Evolutionary conservation across 2,797 vertebrate species (phyloP).

Genomic region (Clarias laeviceps): DNA sequence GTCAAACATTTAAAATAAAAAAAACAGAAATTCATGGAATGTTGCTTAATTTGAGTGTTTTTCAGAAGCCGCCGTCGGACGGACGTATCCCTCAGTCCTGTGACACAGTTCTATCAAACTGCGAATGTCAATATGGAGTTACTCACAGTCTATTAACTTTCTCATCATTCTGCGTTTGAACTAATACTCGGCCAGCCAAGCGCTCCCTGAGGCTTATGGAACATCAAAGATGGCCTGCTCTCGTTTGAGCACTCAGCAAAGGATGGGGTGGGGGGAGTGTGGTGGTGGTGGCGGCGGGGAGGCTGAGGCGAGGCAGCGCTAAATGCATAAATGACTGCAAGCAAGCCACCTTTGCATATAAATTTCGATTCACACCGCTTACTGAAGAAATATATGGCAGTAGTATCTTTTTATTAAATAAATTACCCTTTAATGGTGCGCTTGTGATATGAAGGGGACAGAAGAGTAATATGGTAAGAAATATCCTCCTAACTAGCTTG

Average conservation of each 20-base stretch:
- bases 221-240: conserved; percentile 67
- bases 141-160: conserved; percentile 54
- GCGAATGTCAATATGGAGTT: conserved; percentile 49
- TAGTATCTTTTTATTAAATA: conserved; percentile 43
- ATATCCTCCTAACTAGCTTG: conserved; percentile 61
- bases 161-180: conserved; percentile 54
- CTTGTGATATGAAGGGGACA: conserved; percentile 30
- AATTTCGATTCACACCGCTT: conserved; percentile 59
- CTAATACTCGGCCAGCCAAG: conserved; percentile 54
- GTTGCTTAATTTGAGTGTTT: not conserved
- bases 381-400: conserved; percentile 53
- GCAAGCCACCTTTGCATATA: conserved; percentile 66
- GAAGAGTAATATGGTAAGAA: conserved; percentile 51
- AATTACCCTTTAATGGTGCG: conserved; percentile 45
- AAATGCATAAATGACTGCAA: conserved; percentile 68
- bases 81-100: conserved; percentile 19
- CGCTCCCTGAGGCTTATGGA: conserved; percentile 59
- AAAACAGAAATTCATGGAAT: not conserved
- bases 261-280: conserved; percentile 17
- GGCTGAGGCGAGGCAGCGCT: conserved; percentile 28
- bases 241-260: conserved; percentile 54
- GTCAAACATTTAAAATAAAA: not conserved
- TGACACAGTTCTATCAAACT: conserved; percentile 48
- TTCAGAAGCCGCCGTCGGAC: conserved; percentile 28
- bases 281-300: not conserved